Evolutionary conservation across 2,113 vertebrate genomes (phyloP), one percentile per base, ranked within the genome.

Genomic region (Procavia capensis): DNA sequence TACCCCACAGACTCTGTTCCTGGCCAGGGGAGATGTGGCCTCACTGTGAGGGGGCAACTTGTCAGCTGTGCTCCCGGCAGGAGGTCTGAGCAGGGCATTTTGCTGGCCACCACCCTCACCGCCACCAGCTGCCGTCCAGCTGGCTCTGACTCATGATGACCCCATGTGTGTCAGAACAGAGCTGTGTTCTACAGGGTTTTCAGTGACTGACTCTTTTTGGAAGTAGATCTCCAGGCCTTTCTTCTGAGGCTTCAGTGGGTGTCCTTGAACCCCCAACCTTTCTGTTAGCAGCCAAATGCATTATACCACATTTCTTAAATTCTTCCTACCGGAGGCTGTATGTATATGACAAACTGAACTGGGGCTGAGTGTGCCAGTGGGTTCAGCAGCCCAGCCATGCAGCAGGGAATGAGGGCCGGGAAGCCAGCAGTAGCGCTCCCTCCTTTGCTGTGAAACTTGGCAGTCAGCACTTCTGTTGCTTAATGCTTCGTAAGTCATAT

Each of bases 401-500:
- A n/a, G 43, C 24, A 5, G 0, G 3, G 25, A 59, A n/a, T 13
- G 24, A 1, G 64, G 88, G 2, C 4, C 8, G 10, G 34, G 78
- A 24, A 19, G 19, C 13, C 3, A 22, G 78, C 31, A 57, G 36
- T 13, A 29, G 36, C 25, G 10, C n/a, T 29, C 20, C 43, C 64
- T 54, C 29, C 0, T 0, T 29, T 50, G 6, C 57, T 25, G 4
- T 6, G n/a, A 20, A 36, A 17, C 45, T 25, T 57, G 5, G 22
- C 45, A 3, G 0, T 34, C 31, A n/a, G 13, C 63, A 57, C 27
- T 11, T 39, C 10, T 11, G 0, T 75, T 24, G 6, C 47, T 19
- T 11, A 34, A 78, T 47, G 41, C 29, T 10, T 36, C 31, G 0
- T 1, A 13, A 43, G 59, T 4, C 6, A 14, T 0, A 0, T 59